Evolutionary conservation across 2,797 vertebrate genomes (phyloP).

Genomic region (Tinamus major): DNA sequence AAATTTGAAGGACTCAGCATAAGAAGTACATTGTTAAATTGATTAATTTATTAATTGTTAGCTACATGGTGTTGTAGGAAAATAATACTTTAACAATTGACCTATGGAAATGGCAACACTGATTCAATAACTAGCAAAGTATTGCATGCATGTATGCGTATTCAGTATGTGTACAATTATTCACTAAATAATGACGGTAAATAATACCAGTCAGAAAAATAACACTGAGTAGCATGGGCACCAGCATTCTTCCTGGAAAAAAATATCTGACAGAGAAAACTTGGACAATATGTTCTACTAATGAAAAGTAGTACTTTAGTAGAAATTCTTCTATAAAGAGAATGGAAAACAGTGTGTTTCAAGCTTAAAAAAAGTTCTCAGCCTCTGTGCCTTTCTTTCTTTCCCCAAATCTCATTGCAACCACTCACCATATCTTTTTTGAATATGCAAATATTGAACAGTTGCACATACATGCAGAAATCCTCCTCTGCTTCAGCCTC

Average conservation of each 20-base stretch:
- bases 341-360: neutral
- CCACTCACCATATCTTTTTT: neutral
- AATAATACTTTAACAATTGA: neutral
- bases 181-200: neutral
- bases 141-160: neutral
- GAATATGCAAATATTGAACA: neutral
- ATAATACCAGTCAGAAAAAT: neutral
- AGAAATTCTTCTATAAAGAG: neutral
- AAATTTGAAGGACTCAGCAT: neutral
- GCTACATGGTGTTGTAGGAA: neutral
- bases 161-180: neutral
- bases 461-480: neutral
- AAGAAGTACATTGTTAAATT: neutral
- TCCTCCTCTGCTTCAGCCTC: neutral
- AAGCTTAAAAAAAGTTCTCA: neutral
- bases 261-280: neutral
- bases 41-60: neutral
- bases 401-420: neutral
- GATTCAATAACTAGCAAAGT: neutral
- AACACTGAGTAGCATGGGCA: neutral
- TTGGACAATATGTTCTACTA: neutral
- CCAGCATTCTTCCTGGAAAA: neutral
- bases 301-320: neutral
- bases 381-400: neutral
- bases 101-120: neutral